These are phyloP conservation scores for Ditula angustiorana DNA, from an alignment of 2,888 invertebrate species.

Conservation along the genomic window DNA sequence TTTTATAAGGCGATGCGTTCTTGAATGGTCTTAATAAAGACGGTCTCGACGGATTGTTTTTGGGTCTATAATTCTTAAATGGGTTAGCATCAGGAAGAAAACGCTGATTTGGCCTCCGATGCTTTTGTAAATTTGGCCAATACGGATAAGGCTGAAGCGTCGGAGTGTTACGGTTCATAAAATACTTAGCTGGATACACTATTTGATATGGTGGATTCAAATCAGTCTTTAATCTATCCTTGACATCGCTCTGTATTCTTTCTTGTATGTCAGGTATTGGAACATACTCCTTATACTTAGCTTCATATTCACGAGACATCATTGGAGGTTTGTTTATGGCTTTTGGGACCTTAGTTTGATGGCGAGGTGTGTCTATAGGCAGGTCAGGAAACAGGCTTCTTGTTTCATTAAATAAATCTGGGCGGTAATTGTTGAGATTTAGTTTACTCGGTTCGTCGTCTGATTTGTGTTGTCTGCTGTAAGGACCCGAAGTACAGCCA, in stretches of 20 bases:
- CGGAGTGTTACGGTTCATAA: slow-evolving; percentile 12
- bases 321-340: slow-evolving; percentile 3
- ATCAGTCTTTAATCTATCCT: slow-evolving; percentile 1
- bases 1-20: slow-evolving; percentile 14
- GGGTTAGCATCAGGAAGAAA: slow-evolving; percentile 42
- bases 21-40: neutral
- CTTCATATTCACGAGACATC: slow-evolving; percentile 33
- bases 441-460: slow-evolving; percentile 48
- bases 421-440: slow-evolving; percentile 26
- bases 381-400: slow-evolving; percentile 61
- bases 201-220: slow-evolving; percentile 20
- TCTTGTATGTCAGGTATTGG: slow-evolving; percentile 3
- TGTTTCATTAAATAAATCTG: slow-evolving; percentile 70
- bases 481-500: slow-evolving; percentile 47
- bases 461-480: slow-evolving; percentile 47
- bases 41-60: slow-evolving; percentile 4
- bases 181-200: slow-evolving; percentile 33
- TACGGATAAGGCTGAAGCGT: slow-evolving; percentile 32
- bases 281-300: slow-evolving; percentile 8
- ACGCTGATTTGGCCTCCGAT: slow-evolving; percentile 35
- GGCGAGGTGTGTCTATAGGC: slow-evolving; percentile 42
- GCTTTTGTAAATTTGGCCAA: slow-evolving; percentile 27
- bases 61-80: slow-evolving; percentile 34
- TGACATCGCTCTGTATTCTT: slow-evolving; percentile 9
- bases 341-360: slow-evolving; percentile 16